Percentiles rank a stretch among this genome's conserved stretches.
Evolutionary conservation across 1,140 invertebrate species (phyloP).

Genomic region (Ridgeia piscesae): DNA sequence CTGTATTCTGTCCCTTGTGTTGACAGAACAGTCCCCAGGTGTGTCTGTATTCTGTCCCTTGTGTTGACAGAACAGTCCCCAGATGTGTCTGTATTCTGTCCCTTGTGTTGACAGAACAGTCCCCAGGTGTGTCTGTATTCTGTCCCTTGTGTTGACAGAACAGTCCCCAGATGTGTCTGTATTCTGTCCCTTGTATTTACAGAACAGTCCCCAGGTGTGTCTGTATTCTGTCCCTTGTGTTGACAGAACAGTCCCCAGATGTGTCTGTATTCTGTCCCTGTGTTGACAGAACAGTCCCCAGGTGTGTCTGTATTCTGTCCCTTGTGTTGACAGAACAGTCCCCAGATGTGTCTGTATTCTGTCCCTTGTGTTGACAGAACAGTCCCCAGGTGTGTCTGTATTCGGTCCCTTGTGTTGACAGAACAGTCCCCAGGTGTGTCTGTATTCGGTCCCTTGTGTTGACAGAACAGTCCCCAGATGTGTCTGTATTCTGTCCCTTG

Average conservation of each 20-base stretch:
- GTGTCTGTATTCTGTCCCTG: conserved; percentile 83
- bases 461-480: conserved; percentile 89
- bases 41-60: conserved; percentile 86
- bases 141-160: conserved; percentile 74
- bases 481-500: conserved; percentile 86
- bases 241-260: conserved; percentile 89
- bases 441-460: conserved; percentile 70
- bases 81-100: conserved; percentile 89
- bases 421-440: conserved; percentile 92
- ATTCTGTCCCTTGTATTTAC: conserved; percentile 63
- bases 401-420: conserved; percentile 63
- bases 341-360: conserved; percentile 91
- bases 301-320: conserved; percentile 86
- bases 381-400: conserved; percentile 92
- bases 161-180: conserved; percentile 89
- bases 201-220: conserved; percentile 93
- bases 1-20: conserved; percentile 72
- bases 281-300: conserved; percentile 85
- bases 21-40: conserved; percentile 89
- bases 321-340: conserved; percentile 76
- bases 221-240: conserved; percentile 72
- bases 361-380: conserved; percentile 73
- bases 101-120: conserved; percentile 74
- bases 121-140: conserved; percentile 92
- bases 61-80: conserved; percentile 81